Conservation (phyloP, 1,140 invertebrate species). For the Anagrus nilaparvatae region DNA sequence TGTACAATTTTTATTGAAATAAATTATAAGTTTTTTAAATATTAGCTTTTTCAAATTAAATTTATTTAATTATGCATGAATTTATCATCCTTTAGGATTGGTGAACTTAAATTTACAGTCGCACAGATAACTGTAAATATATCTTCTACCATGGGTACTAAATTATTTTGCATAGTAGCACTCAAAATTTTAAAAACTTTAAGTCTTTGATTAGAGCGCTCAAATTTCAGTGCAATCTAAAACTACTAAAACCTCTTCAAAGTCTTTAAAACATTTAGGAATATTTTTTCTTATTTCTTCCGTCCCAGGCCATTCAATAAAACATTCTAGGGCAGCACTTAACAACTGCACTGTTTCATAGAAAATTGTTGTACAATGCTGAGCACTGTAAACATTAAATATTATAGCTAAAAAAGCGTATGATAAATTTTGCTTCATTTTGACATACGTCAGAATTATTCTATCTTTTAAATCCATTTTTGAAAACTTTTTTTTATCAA, state of each 20-base stretch:
- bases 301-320: conserved; percentile 10
- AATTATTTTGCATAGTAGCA: conserved; percentile 7
- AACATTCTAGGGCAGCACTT: neutral
- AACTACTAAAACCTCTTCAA: conserved; percentile 21
- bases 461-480: too few relatives aligned
- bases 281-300: conserved; percentile 20
- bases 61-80: conserved; percentile 13
- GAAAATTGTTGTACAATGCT: neutral
- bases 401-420: conserved; percentile 1
- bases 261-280: conserved; percentile 20
- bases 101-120: conserved; percentile 18
- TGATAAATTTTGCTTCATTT: conserved; percentile 2
- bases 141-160: conserved; percentile 12
- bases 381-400: neutral
- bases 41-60: too few relatives aligned
- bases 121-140: conserved; percentile 23
- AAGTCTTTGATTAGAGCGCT: conserved; percentile 19
- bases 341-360: neutral
- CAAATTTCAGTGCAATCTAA: conserved; percentile 28
- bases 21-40: too few relatives aligned
- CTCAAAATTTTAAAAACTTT: conserved; percentile 17
- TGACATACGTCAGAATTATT: conserved; percentile 2
- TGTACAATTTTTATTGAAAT: too few relatives aligned
- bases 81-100: conserved; percentile 20
- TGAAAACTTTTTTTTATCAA: too few relatives aligned